phyloP scores from a whole-genome alignment of 2,797 vertebrate genomes.

The Gephyroberyx darwinii region DNA sequence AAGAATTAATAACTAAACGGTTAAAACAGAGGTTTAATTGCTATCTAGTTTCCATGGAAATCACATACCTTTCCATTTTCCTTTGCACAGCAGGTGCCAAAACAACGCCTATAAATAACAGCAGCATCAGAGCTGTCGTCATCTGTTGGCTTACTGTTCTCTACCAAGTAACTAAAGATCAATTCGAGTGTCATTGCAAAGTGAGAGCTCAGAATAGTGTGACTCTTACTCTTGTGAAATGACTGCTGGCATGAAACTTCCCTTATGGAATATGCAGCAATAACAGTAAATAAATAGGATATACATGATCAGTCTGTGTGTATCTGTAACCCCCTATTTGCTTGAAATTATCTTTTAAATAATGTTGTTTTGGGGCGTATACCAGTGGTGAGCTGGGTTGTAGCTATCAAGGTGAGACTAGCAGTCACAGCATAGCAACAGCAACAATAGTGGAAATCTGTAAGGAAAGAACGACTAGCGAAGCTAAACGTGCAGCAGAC shows the following conservation, averaged over 20 bases:
- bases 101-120: constrained; percentile 33
- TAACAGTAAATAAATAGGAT: too few relatives aligned
- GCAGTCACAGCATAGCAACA: too few relatives aligned
- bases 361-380: too few relatives aligned
- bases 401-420: too few relatives aligned
- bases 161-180: constrained; percentile 11
- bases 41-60: constrained; percentile 8
- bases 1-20: neutral
- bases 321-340: too few relatives aligned
- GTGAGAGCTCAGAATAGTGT: neutral
- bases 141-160: neutral
- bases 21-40: neutral
- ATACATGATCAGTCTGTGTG: too few relatives aligned
- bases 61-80: neutral
- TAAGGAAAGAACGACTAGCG: too few relatives aligned
- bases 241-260: too few relatives aligned
- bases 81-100: constrained; percentile 14
- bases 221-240: neutral
- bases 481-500: too few relatives aligned
- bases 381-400: too few relatives aligned
- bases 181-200: constrained; percentile 6
- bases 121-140: neutral
- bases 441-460: too few relatives aligned
- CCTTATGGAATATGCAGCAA: neutral
- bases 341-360: too few relatives aligned